Evolutionary conservation across 2,797 vertebrate genomes (phyloP).

Genomic region (Ctenopoma kingsleyae): DNA sequence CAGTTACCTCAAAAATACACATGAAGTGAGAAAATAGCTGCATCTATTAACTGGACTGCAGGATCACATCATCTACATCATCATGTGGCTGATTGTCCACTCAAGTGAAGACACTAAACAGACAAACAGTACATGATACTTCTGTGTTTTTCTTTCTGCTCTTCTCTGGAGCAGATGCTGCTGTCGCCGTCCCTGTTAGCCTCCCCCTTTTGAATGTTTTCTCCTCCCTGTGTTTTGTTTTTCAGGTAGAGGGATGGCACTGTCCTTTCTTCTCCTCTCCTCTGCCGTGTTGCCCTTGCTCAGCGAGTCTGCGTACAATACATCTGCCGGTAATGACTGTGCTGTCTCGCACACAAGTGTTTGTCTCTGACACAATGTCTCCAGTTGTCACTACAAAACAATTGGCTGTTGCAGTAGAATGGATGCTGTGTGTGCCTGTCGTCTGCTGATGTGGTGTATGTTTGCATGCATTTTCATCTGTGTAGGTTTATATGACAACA

Average conservation of each 20-base stretch:
- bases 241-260: slow-evolving; percentile 76
- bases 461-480: slow-evolving; percentile 2
- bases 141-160: no score
- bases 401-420: background rate
- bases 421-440: slow-evolving; percentile 6
- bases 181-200: background rate
- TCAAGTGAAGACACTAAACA: no score
- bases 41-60: no score
- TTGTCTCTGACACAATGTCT: slow-evolving; percentile 29
- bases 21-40: no score
- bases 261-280: slow-evolving; percentile 50
- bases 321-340: slow-evolving; percentile 76
- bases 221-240: slow-evolving; percentile 29
- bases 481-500: no score
- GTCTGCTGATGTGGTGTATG: background rate
- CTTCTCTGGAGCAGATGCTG: background rate
- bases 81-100: no score
- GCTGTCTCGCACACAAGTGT: slow-evolving; percentile 12
- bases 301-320: slow-evolving; percentile 69
- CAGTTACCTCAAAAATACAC: no score
- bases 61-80: no score
- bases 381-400: background rate
- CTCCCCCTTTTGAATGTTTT: background rate
- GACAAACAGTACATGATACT: no score
- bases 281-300: slow-evolving; percentile 51